Evolutionary conservation across 2,797 vertebrate genomes (phyloP), one percentile per base, ranked within the genome.

Genomic region (Glyptemys insculpta): DNA sequence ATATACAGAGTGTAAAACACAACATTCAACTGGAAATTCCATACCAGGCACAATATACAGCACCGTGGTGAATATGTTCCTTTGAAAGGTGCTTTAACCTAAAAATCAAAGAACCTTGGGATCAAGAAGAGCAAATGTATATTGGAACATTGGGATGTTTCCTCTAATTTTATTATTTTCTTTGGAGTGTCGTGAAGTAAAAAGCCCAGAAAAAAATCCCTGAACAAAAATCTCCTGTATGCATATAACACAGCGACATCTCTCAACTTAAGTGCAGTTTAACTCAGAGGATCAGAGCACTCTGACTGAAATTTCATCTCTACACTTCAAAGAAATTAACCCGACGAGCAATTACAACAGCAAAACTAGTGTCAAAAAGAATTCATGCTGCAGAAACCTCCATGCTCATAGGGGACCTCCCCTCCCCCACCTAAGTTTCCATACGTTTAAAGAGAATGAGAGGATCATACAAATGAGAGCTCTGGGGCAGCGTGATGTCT

Each of bases 31-130:
- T 34, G 62, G 88, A 87, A 88, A 92, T 83, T 53, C 6, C 2
- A 56, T 65, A 92, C 53, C 56, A 57, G 49, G 18, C 76, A 86
- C 86, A 78, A 92, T 93, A 90, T 62, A 85, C 90, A 5, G 88
- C 86, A 34, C 57, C 50, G 50, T 92, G 72, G 88, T 59, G 59
- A 83, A 88, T 81, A 85, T 79, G 86, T 3, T 74, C 44, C 37
- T 88, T 93, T 52, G 82, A 79, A 93, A 95, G 95, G 86, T 93
- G 95, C 95, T 88, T 34, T 85, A 83, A 95, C 91, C 93, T 85
- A 78, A 90, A 94, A 81, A 87, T 79, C 92, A 90, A 89, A 94
- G 87, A 89, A 87, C 53, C 27, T 53, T 91, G 83, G 94, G 85
- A 87, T 93, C 94, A 79, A 87, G 85, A 18, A 86, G 92, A 90